Percentiles rank a stretch among this genome's conserved stretches.
These are phyloP conservation scores for Dipus sagitta DNA, from an alignment of 2,797 vertebrate genomes.

Conservation along the genomic window DNA sequence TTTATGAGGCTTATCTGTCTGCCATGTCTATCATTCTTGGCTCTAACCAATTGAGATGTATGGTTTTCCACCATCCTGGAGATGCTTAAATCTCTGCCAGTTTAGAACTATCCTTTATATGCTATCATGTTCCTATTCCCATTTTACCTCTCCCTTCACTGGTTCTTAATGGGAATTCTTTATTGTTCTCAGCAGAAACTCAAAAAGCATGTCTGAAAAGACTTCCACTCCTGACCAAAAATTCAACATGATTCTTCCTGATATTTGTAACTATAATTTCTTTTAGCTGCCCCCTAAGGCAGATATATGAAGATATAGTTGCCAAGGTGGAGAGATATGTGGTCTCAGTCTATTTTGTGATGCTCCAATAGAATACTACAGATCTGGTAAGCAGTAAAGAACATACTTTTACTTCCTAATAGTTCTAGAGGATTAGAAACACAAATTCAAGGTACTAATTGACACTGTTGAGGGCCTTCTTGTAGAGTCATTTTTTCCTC, in stretches of 20 bases:
- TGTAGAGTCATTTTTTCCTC: not conserved
- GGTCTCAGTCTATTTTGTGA: not conserved
- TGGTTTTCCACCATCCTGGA: not conserved
- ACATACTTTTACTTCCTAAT: not conserved
- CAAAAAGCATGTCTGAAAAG: not conserved
- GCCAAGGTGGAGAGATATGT: not conserved
- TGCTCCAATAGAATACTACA: not conserved
- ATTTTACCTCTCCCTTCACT: not conserved
- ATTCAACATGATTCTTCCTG: not conserved
- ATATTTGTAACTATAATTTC: not conserved
- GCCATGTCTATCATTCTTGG: not conserved
- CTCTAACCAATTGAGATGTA: conserved; percentile 20
- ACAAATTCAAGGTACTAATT: not conserved
- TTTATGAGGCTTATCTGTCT: conserved; percentile 39
- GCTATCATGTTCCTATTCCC: not conserved
- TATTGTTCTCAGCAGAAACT: not conserved
- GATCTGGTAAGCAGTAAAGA: not conserved
- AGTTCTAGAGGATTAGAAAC: not conserved
- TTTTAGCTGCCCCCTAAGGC: not conserved
- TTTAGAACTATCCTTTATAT: conserved; percentile 30
- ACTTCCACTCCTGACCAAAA: not conserved
- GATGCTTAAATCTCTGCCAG: not conserved
- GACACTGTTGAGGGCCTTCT: not conserved
- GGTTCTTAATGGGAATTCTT: not conserved
- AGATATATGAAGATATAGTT: not conserved